These are phyloP conservation scores for Drosophila mulleri DNA, from an alignment of 2,888 invertebrate genomes.

Conservation along the genomic window DNA sequence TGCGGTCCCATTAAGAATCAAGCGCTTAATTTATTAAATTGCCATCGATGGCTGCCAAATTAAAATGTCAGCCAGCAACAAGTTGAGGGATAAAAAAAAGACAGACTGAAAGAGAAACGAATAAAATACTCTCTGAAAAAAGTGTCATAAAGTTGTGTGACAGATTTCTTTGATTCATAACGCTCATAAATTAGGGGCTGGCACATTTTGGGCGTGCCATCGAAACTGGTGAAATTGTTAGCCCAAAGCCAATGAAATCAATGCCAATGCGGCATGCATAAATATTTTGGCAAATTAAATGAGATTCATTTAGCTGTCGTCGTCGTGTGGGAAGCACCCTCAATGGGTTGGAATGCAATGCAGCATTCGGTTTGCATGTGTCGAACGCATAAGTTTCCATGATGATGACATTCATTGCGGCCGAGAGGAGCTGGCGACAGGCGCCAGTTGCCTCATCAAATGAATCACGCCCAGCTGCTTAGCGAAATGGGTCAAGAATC, in stretches of 20 bases:
- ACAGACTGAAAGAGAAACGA: neutral
- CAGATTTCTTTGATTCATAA: constrained; percentile 77
- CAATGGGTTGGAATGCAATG: constrained; percentile 41
- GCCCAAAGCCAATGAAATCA: constrained; percentile 52
- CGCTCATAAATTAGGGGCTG: constrained; percentile 64
- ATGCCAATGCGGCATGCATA: constrained; percentile 69
- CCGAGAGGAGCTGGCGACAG: constrained; percentile 40
- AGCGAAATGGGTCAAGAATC: constrained; percentile 54
- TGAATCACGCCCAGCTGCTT: constrained; percentile 49
- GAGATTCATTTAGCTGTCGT: constrained; percentile 76
- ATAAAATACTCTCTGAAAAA: constrained; percentile 24
- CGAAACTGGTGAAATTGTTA: constrained; percentile 25
- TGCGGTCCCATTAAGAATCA: constrained; percentile 64
- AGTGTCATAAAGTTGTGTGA: constrained; percentile 77
- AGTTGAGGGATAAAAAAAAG: constrained; percentile 1
- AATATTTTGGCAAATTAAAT: constrained; percentile 78
- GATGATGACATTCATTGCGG: constrained; percentile 72
- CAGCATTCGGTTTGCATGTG: constrained; percentile 59
- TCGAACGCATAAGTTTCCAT: constrained; percentile 66
- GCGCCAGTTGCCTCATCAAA: constrained; percentile 55
- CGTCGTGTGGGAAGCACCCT: constrained; percentile 54
- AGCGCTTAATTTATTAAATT: constrained; percentile 68
- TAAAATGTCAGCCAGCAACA: constrained; percentile 72
- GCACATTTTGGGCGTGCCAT: constrained; percentile 66
- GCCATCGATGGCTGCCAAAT: constrained; percentile 78